These are phyloP conservation scores for Drosophila paracracens DNA, from an alignment of 2,888 invertebrate genomes.

Conservation along the genomic window DNA sequence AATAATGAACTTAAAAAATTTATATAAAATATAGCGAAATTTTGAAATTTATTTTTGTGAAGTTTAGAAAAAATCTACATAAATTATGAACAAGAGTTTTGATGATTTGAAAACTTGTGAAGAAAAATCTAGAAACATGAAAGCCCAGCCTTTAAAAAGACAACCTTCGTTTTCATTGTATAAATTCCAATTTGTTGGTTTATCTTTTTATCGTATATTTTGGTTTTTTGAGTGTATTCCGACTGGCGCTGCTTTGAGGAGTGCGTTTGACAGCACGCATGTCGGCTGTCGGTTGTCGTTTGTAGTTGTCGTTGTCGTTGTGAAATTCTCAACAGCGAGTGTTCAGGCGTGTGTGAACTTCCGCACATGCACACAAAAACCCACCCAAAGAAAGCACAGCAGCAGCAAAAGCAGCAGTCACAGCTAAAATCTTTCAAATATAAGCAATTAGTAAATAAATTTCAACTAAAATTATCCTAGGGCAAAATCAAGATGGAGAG, in stretches of 20 bases:
- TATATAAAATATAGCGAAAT: neutral
- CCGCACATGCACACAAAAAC: constrained; percentile 66
- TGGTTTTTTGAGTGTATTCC: neutral
- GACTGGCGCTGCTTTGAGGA: constrained; percentile 16
- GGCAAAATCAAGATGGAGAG: neutral
- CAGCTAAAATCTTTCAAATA: constrained; percentile 52
- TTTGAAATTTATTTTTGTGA: neutral
- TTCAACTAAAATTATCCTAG: constrained; percentile 31
- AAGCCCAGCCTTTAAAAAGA: neutral
- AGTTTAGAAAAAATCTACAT: neutral
- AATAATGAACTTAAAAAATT: neutral
- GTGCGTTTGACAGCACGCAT: constrained; percentile 70
- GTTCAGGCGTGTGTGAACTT: constrained; percentile 77
- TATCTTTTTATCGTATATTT: neutral
- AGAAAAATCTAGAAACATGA: neutral
- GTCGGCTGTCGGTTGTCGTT: constrained; percentile 9
- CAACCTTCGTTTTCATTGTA: neutral
- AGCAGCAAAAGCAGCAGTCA: constrained; percentile 7
- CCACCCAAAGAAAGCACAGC: neutral
- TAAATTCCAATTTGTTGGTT: neutral
- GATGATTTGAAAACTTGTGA: neutral
- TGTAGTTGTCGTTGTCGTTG: constrained; percentile 19
- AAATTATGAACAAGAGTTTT: neutral
- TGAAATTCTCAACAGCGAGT: constrained; percentile 44
- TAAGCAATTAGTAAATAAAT: constrained; percentile 66